Base-by-base conservation (phyloP, 2,888 invertebrate species). In the Gastracanthus pulcherrimus region DNA sequence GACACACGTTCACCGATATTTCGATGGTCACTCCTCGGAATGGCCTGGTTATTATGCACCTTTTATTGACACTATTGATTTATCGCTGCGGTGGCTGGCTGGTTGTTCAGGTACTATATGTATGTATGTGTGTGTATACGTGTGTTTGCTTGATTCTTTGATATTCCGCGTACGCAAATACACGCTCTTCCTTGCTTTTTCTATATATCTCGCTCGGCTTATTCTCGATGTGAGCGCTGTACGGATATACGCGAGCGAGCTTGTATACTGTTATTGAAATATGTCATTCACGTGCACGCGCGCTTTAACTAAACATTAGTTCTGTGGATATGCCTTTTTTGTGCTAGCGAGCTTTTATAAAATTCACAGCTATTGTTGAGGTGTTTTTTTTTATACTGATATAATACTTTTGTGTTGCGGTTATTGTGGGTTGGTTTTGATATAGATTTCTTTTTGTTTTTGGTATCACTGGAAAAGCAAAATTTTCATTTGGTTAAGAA, bases 41-140 rank as follows among this genome's bases (percentile, higher is more conserved):
- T 55, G 45, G 66, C 64, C 76, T 70, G 66, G 80, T 80, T 81
- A 74, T 77, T 64, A 70, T 78, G 70, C 69, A 81, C 64, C n/a
- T 70, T 78, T 77, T 78, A 75, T 81, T 74, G 72, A 41, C 70
- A 66, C 75, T 71, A 81, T 81, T 71, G 71, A 81, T 81, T 81
- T 71, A 80, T 71, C 60, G 71, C 45, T 34, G 45, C n/a, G 5
- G 31, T 29, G 9, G 62, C 19, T 16, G 4, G n/a, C 34, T n/a
- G n/a, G n/a, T n/a, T n/a, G n/a, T 6, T 7, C 5, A 29, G 62
- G 41, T 58, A 11, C 29, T 13, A 3, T 16, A 38, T 13, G 19
- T 13, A 5, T 19, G 0, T 13, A 13, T 19, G 11, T n/a, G n/a
- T 64, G n/a, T 19, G 19, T 26, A 23, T 13, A 31, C n/a, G 16